Evolutionary conservation across 2,113 vertebrate genomes (phyloP).

Genomic region (Lycaon pictus): DNA sequence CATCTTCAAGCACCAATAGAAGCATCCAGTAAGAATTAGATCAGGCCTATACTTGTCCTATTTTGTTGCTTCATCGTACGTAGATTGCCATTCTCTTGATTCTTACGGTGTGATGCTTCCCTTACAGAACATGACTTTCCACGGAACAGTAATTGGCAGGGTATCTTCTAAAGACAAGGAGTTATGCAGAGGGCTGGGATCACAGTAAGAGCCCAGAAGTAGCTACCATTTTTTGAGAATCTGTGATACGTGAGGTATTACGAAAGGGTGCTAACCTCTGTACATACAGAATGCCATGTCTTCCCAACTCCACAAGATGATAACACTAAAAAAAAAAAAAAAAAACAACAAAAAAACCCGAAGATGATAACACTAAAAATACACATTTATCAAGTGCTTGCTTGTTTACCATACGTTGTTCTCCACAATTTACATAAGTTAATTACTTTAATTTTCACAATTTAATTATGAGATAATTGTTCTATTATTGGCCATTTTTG

Average conservation of each 20-base stretch:
- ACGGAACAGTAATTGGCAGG: not conserved
- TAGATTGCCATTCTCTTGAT: not conserved
- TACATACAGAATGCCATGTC: not conserved
- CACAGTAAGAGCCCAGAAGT: not conserved
- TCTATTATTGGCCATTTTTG: not conserved
- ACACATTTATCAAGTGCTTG: not conserved
- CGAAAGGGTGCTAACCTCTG: not conserved
- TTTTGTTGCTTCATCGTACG: not conserved
- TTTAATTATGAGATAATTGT: not conserved
- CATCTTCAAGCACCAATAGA: not conserved
- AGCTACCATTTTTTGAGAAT: not conserved
- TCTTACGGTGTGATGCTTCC: not conserved
- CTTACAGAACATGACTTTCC: not conserved
- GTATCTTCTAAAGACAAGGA: not conserved
- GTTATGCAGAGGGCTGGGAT: not conserved
- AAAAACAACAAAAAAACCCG: too few species aligned
- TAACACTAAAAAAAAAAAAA: not conserved
- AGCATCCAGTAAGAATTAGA: not conserved
- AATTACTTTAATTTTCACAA: conserved; percentile 31
- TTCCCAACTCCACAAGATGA: not conserved
- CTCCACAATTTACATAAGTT: not conserved
- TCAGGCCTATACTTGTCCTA: not conserved
- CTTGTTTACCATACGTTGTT: not conserved
- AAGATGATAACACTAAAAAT: not conserved
- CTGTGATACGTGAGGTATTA: not conserved